Percentiles rank a stretch among this genome's conserved stretches.
These are phyloP conservation scores for Marisa cornuarietis DNA, from an alignment of 1,140 invertebrate species.

Conservation along the genomic window DNA sequence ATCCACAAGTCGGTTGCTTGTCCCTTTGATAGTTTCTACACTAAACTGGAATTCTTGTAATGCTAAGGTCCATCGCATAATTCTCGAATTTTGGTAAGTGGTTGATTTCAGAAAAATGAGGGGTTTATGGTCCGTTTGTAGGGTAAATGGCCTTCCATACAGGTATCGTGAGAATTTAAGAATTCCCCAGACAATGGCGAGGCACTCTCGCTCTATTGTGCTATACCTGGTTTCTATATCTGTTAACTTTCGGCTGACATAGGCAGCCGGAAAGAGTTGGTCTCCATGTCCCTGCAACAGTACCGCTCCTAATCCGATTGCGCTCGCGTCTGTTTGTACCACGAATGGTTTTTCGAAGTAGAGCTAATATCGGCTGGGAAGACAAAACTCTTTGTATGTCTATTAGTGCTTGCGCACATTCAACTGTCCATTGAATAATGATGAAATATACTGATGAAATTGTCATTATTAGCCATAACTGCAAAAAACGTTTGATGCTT, in stretches of 20 bases:
- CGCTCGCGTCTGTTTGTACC: background rate
- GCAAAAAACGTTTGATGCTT: background rate
- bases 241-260: background rate
- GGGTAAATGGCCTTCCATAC: background rate
- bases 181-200: background rate
- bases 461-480: too few relatives aligned
- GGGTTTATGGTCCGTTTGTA: constrained; percentile 12
- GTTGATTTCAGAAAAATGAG: background rate
- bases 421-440: too few relatives aligned
- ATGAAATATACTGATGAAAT: too few relatives aligned
- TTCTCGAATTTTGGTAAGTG: background rate
- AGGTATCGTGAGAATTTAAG: background rate
- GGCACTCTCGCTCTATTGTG: background rate
- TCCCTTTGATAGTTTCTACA: background rate
- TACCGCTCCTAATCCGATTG: background rate
- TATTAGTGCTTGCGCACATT: background rate
- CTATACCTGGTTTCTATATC: background rate
- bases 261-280: background rate
- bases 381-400: background rate
- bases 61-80: background rate
- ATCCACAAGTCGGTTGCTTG: background rate
- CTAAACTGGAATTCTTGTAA: background rate
- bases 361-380: background rate
- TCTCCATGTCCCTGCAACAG: constrained; percentile 4
- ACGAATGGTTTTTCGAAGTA: constrained; percentile 4